Evolutionary conservation across 2,888 invertebrate genomes (phyloP), one percentile per base, ranked within the genome.

Genomic region (Criorhina ranunculi): DNA sequence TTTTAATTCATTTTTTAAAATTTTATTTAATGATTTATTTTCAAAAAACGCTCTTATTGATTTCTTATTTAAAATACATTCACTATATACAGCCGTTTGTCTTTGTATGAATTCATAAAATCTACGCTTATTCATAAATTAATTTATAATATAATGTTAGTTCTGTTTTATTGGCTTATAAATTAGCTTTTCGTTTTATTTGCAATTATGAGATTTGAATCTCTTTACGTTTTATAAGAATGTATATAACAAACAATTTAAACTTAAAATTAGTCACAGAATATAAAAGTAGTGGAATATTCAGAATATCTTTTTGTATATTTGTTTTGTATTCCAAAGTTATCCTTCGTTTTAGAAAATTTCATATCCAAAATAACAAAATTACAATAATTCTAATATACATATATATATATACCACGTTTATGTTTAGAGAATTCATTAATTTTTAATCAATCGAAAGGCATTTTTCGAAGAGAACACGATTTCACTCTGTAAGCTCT

Each of bases 71-170:
- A 72, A 72, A 53, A 82, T 87, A 87, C 87, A 87, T 86, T 85
- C 85, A 87, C 77, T 87, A 87, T 87, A 83, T 87, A 87, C 87
- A 87, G 86, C 87, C 87, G 75, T 73, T 86, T 53, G 67, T 75
- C 53, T 60, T 81, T 66, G 31, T 75, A 66, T 73, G 60, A 67
- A 73, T 79, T 79, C 42, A 19, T 62, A 70, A 57, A 78, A 53
- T 57, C 60, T 69, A 79, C 55, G 9, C 46, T 46, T 60, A 72
- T 55, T 73, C 24, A 44, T 67, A 78, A n/a, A 62, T 62, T 73
- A 46, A 72, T 73, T 78, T 82, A 62, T 66, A 44, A 51, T 42
- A 53, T 12, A 67, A 33, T 24, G 9, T 60, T 70, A 46, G 37
- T 33, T 72, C 15, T 24, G 11, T 51, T 42, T 73, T 35, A 24